Base-by-base conservation (phyloP, 2,113 vertebrate genomes). In the Larimichthys polyactis region DNA sequence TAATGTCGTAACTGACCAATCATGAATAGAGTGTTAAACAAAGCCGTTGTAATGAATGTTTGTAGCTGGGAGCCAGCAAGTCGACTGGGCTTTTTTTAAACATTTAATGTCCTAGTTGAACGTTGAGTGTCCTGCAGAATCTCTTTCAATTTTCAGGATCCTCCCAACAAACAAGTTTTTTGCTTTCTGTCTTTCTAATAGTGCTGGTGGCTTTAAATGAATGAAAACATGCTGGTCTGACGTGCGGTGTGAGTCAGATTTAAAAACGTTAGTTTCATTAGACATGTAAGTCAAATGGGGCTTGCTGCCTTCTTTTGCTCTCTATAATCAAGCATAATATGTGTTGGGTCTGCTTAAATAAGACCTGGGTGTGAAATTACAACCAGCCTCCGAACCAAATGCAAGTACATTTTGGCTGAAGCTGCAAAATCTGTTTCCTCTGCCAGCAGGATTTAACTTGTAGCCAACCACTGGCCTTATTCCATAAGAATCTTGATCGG, bases 391-490 rank as follows among this genome's bases (percentile, higher is more conserved):
- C 16, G 19, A 36, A 27, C 12, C 12, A 55, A 60, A 60, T 55
- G 1, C 11, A 24, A 5, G 48, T 29, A 40, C 73, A 24, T 69
- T 16, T 43, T 67, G 36, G 4, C 32, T 22, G 43, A 63, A 2
- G 44, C 29, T 32, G 66, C 71, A 57, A 7, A 60, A 54, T 54
- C 32, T 19, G 68, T 48, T 24, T 57, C 60, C 22, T 52, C 46
- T 71, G 44, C 77, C 52, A 55, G 58, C 29, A 58, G 58, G n/a
- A 32, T 48, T 32, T 75, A 49, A 32, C 24, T 27, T 17, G 11
- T 22, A 27, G 19, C 54, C 65, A 44, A 11, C 22, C 9, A 19
- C 68, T 6, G 20, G 16, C 36, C 52, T 36, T 12, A 11, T 44
- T 63, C 54, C 49, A 27, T 63, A 44, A 52, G 2, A 49, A 8